A percentile compares a stretch with the other conserved stretches of the same genome.
Conservation (phyloP, 2,888 invertebrate species). For the Iphiclides podalirius region DNA sequence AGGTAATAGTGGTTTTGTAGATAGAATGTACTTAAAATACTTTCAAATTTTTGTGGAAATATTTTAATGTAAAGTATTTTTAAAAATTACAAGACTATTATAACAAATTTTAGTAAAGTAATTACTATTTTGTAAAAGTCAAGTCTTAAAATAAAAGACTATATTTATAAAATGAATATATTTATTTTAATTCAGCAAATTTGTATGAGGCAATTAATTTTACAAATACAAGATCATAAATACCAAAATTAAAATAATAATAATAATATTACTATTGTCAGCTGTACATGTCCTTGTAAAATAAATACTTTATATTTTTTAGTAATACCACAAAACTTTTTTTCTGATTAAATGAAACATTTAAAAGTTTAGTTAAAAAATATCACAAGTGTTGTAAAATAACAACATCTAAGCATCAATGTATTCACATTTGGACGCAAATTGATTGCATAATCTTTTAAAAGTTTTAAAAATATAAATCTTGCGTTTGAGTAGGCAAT, state of each 20-base stretch:
- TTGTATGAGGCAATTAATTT: slow-evolving; percentile 16
- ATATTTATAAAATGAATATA: slow-evolving; percentile 17
- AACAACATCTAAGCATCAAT: slow-evolving; percentile 26
- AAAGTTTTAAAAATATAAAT: slow-evolving; percentile 13
- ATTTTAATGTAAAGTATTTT: too few relatives aligned
- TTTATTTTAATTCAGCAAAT: slow-evolving; percentile 22
- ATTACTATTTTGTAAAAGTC: too few relatives aligned
- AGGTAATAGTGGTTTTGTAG: too few relatives aligned
- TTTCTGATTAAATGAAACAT: neutral
- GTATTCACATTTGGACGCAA: slow-evolving; percentile 31
- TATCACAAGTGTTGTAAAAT: slow-evolving; percentile 34
- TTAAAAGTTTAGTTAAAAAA: slow-evolving; percentile 26
- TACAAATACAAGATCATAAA: neutral
- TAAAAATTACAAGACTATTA: too few relatives aligned
- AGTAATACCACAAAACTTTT: slow-evolving; percentile 1
- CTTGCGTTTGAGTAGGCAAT: slow-evolving; percentile 4
- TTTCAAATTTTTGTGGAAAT: too few relatives aligned
- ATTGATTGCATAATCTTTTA: slow-evolving; percentile 15
- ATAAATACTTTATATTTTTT: neutral
- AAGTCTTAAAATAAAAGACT: slow-evolving; percentile 22
- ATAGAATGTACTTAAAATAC: too few relatives aligned
- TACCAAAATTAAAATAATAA: slow-evolving; percentile 11
- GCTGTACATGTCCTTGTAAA: slow-evolving; percentile 6
- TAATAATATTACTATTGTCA: slow-evolving; percentile 15
- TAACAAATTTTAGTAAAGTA: too few relatives aligned